phyloP scores from a whole-genome alignment of 2,888 invertebrate genomes.

The Cetonia aurata region DNA sequence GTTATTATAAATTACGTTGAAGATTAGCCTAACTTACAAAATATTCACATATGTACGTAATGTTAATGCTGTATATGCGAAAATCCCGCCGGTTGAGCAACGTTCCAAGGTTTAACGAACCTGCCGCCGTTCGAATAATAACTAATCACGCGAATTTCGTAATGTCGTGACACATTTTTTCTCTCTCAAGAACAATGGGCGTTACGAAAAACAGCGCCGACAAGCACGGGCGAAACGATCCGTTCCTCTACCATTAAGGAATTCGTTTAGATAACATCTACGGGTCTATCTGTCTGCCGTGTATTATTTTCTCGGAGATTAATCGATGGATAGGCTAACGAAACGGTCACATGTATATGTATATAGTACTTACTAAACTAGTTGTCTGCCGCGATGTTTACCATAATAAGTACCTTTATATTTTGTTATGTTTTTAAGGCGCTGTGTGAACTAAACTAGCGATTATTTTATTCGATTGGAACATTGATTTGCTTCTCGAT shows the following conservation, averaged over 20 bases:
- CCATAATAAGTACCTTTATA: too few species aligned
- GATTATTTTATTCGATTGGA: too few species aligned
- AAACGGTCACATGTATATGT: neutral
- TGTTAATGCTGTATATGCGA: neutral
- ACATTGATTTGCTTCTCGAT: too few species aligned
- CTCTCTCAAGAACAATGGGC: conserved; percentile 39
- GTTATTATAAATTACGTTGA: too few species aligned
- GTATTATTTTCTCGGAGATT: neutral
- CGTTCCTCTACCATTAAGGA: conserved; percentile 6
- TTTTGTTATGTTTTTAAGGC: too few species aligned
- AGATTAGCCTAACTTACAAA: too few species aligned
- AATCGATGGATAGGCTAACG: conserved; percentile 12
- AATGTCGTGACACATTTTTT: conserved; percentile 40
- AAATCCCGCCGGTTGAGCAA: conserved; percentile 26
- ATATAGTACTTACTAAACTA: neutral
- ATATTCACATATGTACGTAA: too few species aligned
- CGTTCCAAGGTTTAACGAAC: conserved; percentile 40
- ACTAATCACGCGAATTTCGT: conserved; percentile 37
- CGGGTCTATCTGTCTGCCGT: neutral
- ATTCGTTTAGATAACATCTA: conserved; percentile 27
- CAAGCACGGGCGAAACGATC: conserved; percentile 16
- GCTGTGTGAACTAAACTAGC: too few species aligned
- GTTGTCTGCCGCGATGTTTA: neutral
- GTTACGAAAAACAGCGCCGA: conserved; percentile 25
- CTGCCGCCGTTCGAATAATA: conserved; percentile 31